These are phyloP conservation scores for Drosophila gaucha DNA, from an alignment of 2,888 invertebrate species.

Conservation along the genomic window DNA sequence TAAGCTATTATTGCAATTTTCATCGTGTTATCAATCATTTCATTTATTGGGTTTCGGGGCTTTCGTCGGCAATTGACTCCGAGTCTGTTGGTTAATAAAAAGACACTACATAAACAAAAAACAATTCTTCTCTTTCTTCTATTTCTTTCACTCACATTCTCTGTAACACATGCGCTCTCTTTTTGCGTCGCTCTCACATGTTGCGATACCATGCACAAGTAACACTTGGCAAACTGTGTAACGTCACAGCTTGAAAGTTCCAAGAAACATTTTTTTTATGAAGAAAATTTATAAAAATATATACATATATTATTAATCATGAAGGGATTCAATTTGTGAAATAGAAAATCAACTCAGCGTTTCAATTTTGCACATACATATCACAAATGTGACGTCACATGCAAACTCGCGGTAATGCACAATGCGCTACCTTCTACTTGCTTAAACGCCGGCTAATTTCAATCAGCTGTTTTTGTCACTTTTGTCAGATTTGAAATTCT, in stretches of 20 bases:
- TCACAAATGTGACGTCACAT: slow-evolving; percentile 33
- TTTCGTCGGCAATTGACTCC: slow-evolving; percentile 6
- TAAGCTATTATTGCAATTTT: slow-evolving; percentile 27
- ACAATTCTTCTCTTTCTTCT: slow-evolving; percentile 3
- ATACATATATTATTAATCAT: neutral
- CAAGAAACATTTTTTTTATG: too few relatives aligned
- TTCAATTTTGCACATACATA: neutral
- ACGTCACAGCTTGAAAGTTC: slow-evolving; percentile 3
- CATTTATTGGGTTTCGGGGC: slow-evolving; percentile 31
- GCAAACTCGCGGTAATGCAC: neutral
- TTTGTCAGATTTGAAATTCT: slow-evolving; percentile 27
- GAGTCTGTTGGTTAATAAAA: slow-evolving; percentile 38
- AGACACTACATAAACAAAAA: slow-evolving; percentile 35
- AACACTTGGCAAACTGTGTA: neutral
- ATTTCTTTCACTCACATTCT: neutral
- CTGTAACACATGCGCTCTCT: slow-evolving; percentile 6
- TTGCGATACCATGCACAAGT: slow-evolving; percentile 14
- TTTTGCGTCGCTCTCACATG: slow-evolving; percentile 3
- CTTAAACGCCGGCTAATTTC: neutral
- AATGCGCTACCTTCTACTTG: slow-evolving; percentile 24
- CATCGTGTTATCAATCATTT: slow-evolving; percentile 18
- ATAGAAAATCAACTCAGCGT: too few relatives aligned
- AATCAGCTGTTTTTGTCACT: slow-evolving; percentile 48
- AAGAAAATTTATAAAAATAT: neutral
- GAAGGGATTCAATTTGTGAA: rapidly evolving